A percentile compares a stretch with the other conserved stretches of the same genome.
phyloP scores from a whole-genome alignment of 53 echinoderm and acorn worm species.

The Paracentrotus lividus region DNA sequence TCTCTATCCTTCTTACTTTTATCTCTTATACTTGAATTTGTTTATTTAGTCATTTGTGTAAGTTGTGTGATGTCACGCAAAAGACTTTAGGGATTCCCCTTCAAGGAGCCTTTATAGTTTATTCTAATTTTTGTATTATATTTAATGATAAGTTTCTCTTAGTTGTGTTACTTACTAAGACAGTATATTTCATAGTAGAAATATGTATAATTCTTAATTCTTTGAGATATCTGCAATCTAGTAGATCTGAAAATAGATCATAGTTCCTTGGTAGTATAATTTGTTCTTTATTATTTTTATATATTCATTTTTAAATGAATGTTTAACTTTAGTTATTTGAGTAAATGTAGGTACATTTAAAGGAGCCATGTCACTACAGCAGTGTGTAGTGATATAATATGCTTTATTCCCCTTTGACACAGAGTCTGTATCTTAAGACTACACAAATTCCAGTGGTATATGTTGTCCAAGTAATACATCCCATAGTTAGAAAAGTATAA shows the following conservation, averaged over 20 bases:
- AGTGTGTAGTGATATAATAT: no score
- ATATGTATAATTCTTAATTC: neutral
- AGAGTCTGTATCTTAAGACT: no score
- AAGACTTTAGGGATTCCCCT: constrained; percentile 43
- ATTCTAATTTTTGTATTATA: neutral
- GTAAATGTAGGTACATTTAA: constrained; percentile 31
- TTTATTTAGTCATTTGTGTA: neutral
- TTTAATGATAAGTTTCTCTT: neutral
- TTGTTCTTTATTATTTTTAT: neutral
- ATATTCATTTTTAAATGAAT: neutral
- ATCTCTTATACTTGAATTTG: neutral
- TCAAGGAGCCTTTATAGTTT: constrained; percentile 36
- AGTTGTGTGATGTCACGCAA: neutral
- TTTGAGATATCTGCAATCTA: neutral
- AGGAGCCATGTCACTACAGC: constrained; percentile 61
- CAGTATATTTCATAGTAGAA: neutral
- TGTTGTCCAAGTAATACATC: no score
- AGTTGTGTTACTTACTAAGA: neutral
- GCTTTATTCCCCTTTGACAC: no score
- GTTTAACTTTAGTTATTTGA: neutral
- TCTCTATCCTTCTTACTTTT: neutral
- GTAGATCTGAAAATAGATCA: neutral
- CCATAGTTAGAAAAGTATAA: no score
- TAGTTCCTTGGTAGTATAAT: neutral
- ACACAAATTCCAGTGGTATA: no score